Base-by-base conservation (phyloP, 2,113 vertebrate species). In the Tenebrosternarchus preto region DNA sequence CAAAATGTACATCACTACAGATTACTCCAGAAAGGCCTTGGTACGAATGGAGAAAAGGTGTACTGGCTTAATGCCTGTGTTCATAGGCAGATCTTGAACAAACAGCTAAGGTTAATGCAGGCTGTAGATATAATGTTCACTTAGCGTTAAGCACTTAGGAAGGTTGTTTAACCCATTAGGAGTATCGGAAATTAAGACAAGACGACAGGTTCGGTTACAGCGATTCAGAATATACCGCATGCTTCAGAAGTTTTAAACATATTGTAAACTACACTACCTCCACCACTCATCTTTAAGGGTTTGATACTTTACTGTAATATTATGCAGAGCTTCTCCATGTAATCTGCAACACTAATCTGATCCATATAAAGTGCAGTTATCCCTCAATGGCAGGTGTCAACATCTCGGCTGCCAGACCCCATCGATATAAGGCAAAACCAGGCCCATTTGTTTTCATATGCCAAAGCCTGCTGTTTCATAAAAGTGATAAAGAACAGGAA, bases 71-170 rank as follows among this genome's bases (percentile, higher is more conserved):
- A 72, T 73, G 39, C 15, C 39, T 77, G 63, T 77, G 59, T 73
- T 78, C 64, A 24, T 31, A 72, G 15, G 36, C 36, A 68, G 39
- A 74, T 46, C 39, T 73, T 57, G 67, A 84, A 63, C n/a, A 27
- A 64, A 67, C 82, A 77, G 82, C 78, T 80, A 73, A 70, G 55
- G 70, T 80, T 80, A 77, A 76, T 27, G 50, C 36, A 73, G 73
- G 24, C 36, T 22, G 25, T 20, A 66, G 24, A 43, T 22, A 46
- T 43, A 81, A 24, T 25, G 24, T 39, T 50, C 31, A 20, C 25
- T 66, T 17, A 12, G 25, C 27, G 36, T 9, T 61, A 74, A 25
- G 29, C 61, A 19, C 27, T 33, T 33, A 11, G 63, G 33, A 67
- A 76, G 53, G 22, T 6, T 50, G 20, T 1, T 19, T 46, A 39